Conservation (phyloP, 1,140 invertebrate species). For the Drosophila repleta region DNA sequence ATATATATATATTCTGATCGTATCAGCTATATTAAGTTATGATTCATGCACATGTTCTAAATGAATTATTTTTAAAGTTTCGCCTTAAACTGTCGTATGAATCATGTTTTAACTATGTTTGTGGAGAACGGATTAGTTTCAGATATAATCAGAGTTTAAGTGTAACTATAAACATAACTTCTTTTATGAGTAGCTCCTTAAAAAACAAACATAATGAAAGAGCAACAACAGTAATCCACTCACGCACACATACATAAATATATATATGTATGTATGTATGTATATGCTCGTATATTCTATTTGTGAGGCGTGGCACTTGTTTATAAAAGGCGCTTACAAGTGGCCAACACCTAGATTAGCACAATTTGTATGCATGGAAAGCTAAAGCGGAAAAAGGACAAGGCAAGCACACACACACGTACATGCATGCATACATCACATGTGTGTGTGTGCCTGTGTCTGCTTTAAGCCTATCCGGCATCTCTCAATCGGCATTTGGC, state of each 20-base stretch:
- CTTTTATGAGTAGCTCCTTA: not conserved
- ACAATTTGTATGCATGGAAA: slow-evolving; percentile 5
- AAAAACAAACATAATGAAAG: not conserved
- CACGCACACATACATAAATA: not conserved
- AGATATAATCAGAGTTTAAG: not conserved
- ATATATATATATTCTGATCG: not conserved
- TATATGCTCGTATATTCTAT: not conserved
- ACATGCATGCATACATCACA: not conserved
- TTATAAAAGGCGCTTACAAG: slow-evolving; percentile 34
- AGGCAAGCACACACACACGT: slow-evolving; percentile 8
- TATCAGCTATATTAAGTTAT: not conserved
- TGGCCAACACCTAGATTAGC: slow-evolving; percentile 31
- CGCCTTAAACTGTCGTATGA: slow-evolving; percentile 1
- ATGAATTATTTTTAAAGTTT: not conserved
- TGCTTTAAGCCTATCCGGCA: slow-evolving; percentile 27
- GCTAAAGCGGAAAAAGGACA: slow-evolving; percentile 31
- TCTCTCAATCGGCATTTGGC: slow-evolving; percentile 33
- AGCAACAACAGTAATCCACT: not conserved
- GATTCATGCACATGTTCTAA: not conserved
- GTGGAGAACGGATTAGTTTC: not conserved
- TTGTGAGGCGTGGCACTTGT: slow-evolving; percentile 37
- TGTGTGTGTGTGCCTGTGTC: not conserved
- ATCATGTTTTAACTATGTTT: slow-evolving; percentile 11
- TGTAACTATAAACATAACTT: not conserved
- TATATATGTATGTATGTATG: too few species aligned